Conservation (phyloP, 1,140 invertebrate genomes). For the Chlorops oryzae region DNA sequence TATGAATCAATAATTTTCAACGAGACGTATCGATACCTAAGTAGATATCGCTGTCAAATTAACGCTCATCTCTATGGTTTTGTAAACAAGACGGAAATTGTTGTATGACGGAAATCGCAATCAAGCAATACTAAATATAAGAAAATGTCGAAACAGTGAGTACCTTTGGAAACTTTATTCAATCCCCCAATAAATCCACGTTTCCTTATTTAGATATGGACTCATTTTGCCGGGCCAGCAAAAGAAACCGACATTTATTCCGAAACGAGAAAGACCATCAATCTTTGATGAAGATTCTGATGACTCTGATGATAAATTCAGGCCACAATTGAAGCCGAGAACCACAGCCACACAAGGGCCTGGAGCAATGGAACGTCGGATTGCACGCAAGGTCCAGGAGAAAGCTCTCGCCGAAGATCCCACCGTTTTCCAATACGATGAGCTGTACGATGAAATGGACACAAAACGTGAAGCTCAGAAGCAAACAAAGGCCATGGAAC, state of each 20-base stretch:
- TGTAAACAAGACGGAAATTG: too few species aligned
- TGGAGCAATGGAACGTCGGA: constrained; percentile 39
- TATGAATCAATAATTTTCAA: too few species aligned
- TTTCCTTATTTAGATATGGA: constrained; percentile 29
- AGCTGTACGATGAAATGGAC: constrained; percentile 86
- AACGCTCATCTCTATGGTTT: too few species aligned
- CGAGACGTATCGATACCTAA: too few species aligned
- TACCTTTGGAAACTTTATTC: constrained; percentile 7
- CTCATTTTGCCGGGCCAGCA: constrained; percentile 38
- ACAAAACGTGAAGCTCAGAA: constrained; percentile 60
- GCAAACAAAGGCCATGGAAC: constrained; percentile 53
- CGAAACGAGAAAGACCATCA: constrained; percentile 27
- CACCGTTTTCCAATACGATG: constrained; percentile 91
- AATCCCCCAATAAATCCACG: background rate
- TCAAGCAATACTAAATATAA: constrained; percentile 2
- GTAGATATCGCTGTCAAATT: too few species aligned
- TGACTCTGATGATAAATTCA: constrained; percentile 36
- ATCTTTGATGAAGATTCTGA: constrained; percentile 50
- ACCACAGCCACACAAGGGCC: constrained; percentile 33
- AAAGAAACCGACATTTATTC: constrained; percentile 21
- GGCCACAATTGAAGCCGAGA: constrained; percentile 32
- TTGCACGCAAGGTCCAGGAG: constrained; percentile 55
- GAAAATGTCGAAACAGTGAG: constrained; percentile 42
- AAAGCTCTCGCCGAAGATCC: constrained; percentile 83
- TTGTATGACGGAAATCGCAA: too few species aligned